Evolutionary conservation across 1,140 invertebrate species (phyloP).

Genomic region (Sycophila sp.): DNA sequence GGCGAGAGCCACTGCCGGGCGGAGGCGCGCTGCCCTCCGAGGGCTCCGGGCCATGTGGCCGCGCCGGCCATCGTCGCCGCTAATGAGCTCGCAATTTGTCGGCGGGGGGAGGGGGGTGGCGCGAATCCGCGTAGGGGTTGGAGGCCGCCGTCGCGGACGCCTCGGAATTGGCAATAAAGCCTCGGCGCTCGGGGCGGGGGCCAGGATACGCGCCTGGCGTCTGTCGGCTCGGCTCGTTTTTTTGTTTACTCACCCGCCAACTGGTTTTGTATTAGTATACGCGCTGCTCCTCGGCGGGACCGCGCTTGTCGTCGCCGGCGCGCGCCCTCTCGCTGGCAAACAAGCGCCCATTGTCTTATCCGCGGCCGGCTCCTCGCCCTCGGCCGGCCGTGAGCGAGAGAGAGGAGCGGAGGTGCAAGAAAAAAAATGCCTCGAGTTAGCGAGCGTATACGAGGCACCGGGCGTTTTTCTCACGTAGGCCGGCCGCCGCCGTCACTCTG

Average conservation of each 20-base stretch:
- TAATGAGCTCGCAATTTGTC: slow-evolving; percentile 78
- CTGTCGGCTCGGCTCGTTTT: slow-evolving; percentile 61
- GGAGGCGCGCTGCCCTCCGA: too few relatives aligned
- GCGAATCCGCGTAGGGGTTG: slow-evolving; percentile 6
- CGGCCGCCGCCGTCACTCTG: not conserved
- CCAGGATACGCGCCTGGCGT: slow-evolving; percentile 5
- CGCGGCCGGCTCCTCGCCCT: slow-evolving; percentile 30
- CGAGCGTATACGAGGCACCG: slow-evolving; percentile 22
- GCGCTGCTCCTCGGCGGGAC: slow-evolving; percentile 41
- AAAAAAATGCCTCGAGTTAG: slow-evolving; percentile 37
- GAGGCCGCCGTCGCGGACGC: not conserved
- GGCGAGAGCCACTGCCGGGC: slow-evolving; percentile 14
- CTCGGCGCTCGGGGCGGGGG: slow-evolving; percentile 41
- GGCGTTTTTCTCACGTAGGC: slow-evolving; percentile 36
- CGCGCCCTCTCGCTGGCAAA: slow-evolving; percentile 42
- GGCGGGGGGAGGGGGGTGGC: slow-evolving; percentile 66
- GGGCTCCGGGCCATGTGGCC: slow-evolving; percentile 1
- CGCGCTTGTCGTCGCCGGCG: slow-evolving; percentile 45
- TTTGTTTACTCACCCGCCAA: slow-evolving; percentile 68
- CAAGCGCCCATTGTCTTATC: slow-evolving; percentile 37
- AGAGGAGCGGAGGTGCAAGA: slow-evolving; percentile 62
- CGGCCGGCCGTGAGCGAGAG: slow-evolving; percentile 55
- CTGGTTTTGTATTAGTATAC: slow-evolving; percentile 63
- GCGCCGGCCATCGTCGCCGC: slow-evolving; percentile 35
- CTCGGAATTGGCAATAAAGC: slow-evolving; percentile 66